Base-by-base conservation (phyloP, 2,113 vertebrate species). In the Heterocephalus glaber region DNA sequence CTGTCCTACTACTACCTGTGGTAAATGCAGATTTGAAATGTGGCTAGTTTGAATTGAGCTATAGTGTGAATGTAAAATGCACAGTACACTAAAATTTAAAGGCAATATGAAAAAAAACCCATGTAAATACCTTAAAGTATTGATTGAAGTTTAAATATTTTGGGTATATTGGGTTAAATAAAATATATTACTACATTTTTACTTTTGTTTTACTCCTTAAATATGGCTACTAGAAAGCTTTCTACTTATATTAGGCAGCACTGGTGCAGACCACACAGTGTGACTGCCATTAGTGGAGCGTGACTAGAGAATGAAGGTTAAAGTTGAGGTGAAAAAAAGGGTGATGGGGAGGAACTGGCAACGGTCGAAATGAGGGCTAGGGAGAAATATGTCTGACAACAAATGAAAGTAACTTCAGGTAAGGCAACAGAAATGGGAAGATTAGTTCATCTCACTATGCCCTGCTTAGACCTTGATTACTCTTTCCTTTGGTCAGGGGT, bases 111-210 rank as follows among this genome's bases (percentile, higher is more conserved):
- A 65, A 86, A 86, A 61, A 41, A 26, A 7, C 60, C n/a, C n/a
- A 22, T 16, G 1, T n/a, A 83, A 60, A 74, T 41, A 24, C 35
- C n/a, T 94, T 49, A 60, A 76, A 47, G 56, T 88, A 80, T 88
- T 60, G 26, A 60, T 33, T 90, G 44, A 97, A 19, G 7, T 89
- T 86, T 86, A 92, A 87, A 76, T 92, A 92, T 65, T 92, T 96
- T 84, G 33, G 61, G 52, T 80, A 79, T 9, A 28, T 30, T 95
- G 19, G 8, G 52, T 77, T 94, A 93, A 94, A 93, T 89, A 92
- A 94, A 87, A 92, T 91, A 17, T 41, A 82, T 66, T 56, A 82
- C 79, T 89, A 84, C 95, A 74, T 89, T 84, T 93, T 95, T 41
- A 38, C 13, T 82, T 95, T 85, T 65, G 38, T 89, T 79, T 79